Evolutionary conservation across 2,888 invertebrate genomes (phyloP), one percentile per base, ranked within the genome.

Genomic region (Tenthredo livida): DNA sequence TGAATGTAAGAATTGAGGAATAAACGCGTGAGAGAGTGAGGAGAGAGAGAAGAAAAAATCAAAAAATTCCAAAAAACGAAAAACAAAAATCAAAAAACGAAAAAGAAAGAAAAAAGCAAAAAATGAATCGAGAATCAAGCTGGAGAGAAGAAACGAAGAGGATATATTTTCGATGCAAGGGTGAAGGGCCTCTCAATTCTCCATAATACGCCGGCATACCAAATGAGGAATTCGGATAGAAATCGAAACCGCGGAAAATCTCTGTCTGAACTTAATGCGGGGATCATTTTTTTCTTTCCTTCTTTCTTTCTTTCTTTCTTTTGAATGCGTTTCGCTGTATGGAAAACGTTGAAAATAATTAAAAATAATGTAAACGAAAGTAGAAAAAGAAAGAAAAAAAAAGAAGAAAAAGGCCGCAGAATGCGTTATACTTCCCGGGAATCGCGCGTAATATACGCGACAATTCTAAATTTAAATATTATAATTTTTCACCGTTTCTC

Each of bases 381-480:
- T 15, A 50, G 10, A 17, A 4, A 17, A 50, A 15, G 17, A 17
- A 15, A 50, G 4, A 50, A 12, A 50, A 17, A 4, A 50, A 50
- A 17, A n/a, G 3, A 50, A 50, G 50, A 3, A 50, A 15, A 50
- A 50, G 17, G 17, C 17, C 0, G n/a, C 6, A 50, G 17, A 50
- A 17, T 5, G 17, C 50, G 50, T 50, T 50, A 50, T 6, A n/a
- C 50, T 50, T 50, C 0, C 50, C 0, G 50, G 17, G 17, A 17
- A 4, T 17, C 17, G 4, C 17, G 17, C 17, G 5, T 50, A 50
- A 6, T 50, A 50, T 50, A 50, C 50, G 17, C 70, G 17, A 72
- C 61, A 25, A 61, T 61, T 61, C 61, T 21, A 61, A 61, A 61
- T 70, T 70, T 70, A 15, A 70, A 70, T 70, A 70, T 70, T 70